Percentiles rank a stretch among this genome's conserved stretches.
These are phyloP conservation scores for Eutrigla gurnardus DNA, from an alignment of 2,797 vertebrate species.

Conservation along the genomic window DNA sequence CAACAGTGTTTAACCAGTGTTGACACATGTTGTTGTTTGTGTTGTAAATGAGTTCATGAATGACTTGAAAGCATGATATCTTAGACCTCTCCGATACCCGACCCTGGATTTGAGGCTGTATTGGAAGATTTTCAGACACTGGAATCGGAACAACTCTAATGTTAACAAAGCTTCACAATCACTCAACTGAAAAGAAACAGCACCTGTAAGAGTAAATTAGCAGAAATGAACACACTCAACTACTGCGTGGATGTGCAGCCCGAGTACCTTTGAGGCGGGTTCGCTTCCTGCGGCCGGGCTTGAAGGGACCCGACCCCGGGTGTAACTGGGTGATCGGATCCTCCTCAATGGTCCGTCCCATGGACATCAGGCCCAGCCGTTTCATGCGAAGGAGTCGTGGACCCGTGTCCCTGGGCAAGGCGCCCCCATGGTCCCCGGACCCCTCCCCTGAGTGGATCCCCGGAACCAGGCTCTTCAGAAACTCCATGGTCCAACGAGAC, in stretches of 20 bases:
- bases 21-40: no score
- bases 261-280: slow-evolving; percentile 80
- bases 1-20: no score
- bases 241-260: no score
- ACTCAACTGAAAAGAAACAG: not conserved
- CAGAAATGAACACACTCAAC: not conserved
- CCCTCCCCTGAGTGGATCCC: slow-evolving; percentile 85
- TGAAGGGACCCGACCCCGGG: slow-evolving; percentile 33
- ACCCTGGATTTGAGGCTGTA: no score
- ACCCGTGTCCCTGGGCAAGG: slow-evolving; percentile 79
- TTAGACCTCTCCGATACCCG: no score
- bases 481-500: slow-evolving; percentile 86
- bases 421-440: slow-evolving; percentile 74
- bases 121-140: no score
- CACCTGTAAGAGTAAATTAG: slow-evolving; percentile 5
- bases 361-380: slow-evolving; percentile 84
- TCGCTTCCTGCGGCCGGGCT: slow-evolving; percentile 58
- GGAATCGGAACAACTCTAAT: no score
- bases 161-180: slow-evolving; percentile 17
- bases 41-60: no score
- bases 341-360: slow-evolving; percentile 88
- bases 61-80: no score
- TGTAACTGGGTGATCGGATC: slow-evolving; percentile 40
- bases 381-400: slow-evolving; percentile 91
- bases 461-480: slow-evolving; percentile 93